Base-by-base conservation (phyloP, 2,113 vertebrate species). In the Pogonocichla stellata region DNA sequence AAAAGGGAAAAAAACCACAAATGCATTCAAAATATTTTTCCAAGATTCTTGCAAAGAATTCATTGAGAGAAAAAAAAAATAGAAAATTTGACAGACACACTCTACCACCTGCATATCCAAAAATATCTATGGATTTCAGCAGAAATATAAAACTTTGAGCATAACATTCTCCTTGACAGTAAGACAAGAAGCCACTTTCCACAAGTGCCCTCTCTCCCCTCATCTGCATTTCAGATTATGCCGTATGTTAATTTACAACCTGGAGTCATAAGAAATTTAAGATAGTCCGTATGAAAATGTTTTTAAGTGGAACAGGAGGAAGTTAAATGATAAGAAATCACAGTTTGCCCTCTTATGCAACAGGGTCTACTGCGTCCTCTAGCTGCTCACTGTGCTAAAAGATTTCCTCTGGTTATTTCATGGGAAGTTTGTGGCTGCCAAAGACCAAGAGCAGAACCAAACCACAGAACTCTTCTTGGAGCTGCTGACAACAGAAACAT, bases 161-260 rank as follows among this genome's bases (percentile, higher is more conserved):
- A 56, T 78, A 96, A 97, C 84, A 96, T 86, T 86, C 93, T 94
- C 92, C 94, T 96, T 96, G 92, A 96, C 95, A 90, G 90, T 86
- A 92, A 96, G 89, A 95, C 86, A 92, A 97, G 93, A 94, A 96
- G 90, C 93, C 92, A 94, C 93, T 96, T 95, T 81, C 23, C 53
- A 86, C 80, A 95, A 97, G 96, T 96, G 92, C 80, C 94, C 93
- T 96, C 95, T 94, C 93, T 95, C 56, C 56, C 64, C 82, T 96
- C 93, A 95, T 96, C 92, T 95, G 90, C 90, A 95, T 96, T 96
- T 94, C 94, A 93, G 94, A 93, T 90, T 71, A 81, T 0, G 40
- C 86, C 14, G 19, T 78, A 94, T 78, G 83, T 74, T 96, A 96
- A 94, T 96, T 88, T 88, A 86, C 82, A 93, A 90, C 72, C 77